phyloP scores from a whole-genome alignment of 2,113 vertebrate species.

The Myotis davidii region DNA sequence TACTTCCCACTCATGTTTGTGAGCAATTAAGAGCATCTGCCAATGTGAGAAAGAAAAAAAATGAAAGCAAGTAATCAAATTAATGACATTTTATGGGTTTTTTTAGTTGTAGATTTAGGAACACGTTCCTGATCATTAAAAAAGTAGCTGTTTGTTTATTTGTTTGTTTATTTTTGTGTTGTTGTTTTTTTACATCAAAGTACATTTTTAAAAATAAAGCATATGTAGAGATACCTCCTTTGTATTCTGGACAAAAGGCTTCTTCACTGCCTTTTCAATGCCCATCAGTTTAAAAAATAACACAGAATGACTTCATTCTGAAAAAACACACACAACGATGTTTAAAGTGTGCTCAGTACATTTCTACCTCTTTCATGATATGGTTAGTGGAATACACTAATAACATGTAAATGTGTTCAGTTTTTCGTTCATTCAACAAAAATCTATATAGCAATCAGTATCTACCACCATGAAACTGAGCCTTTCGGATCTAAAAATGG shows the following conservation, averaged over 20 bases:
- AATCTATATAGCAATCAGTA: background rate
- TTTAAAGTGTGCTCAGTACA: background rate
- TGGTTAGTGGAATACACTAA: background rate
- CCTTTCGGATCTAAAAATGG: background rate
- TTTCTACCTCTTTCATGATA: background rate
- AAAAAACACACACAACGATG: background rate
- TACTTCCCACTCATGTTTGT: background rate
- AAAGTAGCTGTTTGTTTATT: background rate
- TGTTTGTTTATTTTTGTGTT: too few relatives aligned
- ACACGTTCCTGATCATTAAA: background rate
- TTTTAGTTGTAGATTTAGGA: background rate
- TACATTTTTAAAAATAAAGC: conserved; percentile 27
- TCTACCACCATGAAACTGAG: background rate
- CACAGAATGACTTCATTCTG: background rate
- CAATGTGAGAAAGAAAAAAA: background rate
- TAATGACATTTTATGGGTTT: background rate
- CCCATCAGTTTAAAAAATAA: background rate
- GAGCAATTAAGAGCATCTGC: background rate
- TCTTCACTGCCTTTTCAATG: background rate
- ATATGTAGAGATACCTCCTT: background rate
- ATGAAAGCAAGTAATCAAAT: background rate
- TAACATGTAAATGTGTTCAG: background rate
- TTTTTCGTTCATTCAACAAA: conserved; percentile 16
- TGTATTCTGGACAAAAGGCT: background rate
- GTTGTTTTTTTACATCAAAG: background rate